Evolutionary conservation across 1,140 invertebrate genomes (phyloP).

Genomic region (Medauroidea extradentata): DNA sequence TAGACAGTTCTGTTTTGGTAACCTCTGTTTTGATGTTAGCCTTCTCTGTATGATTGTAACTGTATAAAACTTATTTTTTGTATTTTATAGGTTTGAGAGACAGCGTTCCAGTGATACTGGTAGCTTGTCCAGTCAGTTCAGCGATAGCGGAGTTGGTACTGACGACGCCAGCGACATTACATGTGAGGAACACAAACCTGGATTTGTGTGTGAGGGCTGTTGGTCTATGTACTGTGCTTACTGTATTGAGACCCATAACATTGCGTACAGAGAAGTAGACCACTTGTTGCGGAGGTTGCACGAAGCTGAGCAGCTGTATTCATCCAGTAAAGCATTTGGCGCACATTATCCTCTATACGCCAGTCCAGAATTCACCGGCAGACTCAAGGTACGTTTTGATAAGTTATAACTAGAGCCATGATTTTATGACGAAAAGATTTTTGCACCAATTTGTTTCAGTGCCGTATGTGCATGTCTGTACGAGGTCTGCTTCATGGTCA

Average conservation of each 20-base stretch:
- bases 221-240: constrained; percentile 62
- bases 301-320: constrained; percentile 74
- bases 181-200: background rate
- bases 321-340: constrained; percentile 74
- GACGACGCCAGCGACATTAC: constrained; percentile 20
- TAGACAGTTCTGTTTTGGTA: too few species aligned
- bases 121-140: constrained; percentile 1
- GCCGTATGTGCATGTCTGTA: too few species aligned
- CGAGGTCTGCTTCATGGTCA: too few species aligned
- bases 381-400: constrained; percentile 55
- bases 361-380: constrained; percentile 57
- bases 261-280: constrained; percentile 69
- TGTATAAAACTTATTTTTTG: too few species aligned
- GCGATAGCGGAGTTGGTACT: constrained; percentile 12
- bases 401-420: too few species aligned
- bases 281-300: constrained; percentile 66
- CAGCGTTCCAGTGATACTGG: too few species aligned
- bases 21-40: too few species aligned
- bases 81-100: too few species aligned
- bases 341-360: constrained; percentile 66
- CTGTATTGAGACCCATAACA: constrained; percentile 63
- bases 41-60: too few species aligned
- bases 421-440: too few species aligned
- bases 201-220: constrained; percentile 46
- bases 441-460: too few species aligned